Evolutionary conservation across 2,113 vertebrate genomes (phyloP).

Genomic region (Anguilla rostrata): DNA sequence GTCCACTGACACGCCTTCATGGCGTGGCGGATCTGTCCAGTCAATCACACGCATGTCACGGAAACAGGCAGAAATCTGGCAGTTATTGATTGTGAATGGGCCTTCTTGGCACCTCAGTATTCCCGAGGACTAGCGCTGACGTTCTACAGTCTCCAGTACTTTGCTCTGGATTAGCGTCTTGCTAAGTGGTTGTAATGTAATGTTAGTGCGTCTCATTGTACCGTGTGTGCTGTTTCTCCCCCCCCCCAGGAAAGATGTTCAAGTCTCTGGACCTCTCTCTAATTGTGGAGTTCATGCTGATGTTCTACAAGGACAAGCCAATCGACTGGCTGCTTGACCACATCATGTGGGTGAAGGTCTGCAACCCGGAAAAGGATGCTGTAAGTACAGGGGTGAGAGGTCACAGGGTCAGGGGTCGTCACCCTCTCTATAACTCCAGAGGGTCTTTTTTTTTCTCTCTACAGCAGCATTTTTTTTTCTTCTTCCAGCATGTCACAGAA

Average conservation of each 20-base stretch:
- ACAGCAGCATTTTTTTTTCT: neutral
- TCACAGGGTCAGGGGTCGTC: neutral
- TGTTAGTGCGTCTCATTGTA: neutral
- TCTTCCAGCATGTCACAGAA: no score
- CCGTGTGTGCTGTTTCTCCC: neutral
- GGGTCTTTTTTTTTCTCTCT: neutral
- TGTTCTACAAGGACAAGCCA: constrained; percentile 99
- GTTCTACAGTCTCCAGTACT: no score
- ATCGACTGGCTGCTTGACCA: constrained; percentile 99
- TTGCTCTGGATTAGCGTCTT: no score
- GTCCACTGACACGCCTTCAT: neutral
- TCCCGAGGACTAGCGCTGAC: no score
- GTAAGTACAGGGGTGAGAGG: constrained; percentile 64
- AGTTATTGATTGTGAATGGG: no score
- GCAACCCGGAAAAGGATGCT: constrained; percentile 97
- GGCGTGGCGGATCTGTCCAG: neutral
- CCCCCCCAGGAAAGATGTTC: constrained; percentile 90
- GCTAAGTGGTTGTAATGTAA: no score
- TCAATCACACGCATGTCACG: no score
- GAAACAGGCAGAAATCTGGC: no score
- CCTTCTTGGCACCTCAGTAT: no score
- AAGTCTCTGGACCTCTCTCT: constrained; percentile 94
- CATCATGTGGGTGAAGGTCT: constrained; percentile 99
- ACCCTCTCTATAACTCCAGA: neutral
- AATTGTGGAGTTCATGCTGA: constrained; percentile 97